Evolutionary conservation across 1,140 invertebrate species (phyloP), one percentile per base, ranked within the genome.

Genomic region (Orchesella cincta): DNA sequence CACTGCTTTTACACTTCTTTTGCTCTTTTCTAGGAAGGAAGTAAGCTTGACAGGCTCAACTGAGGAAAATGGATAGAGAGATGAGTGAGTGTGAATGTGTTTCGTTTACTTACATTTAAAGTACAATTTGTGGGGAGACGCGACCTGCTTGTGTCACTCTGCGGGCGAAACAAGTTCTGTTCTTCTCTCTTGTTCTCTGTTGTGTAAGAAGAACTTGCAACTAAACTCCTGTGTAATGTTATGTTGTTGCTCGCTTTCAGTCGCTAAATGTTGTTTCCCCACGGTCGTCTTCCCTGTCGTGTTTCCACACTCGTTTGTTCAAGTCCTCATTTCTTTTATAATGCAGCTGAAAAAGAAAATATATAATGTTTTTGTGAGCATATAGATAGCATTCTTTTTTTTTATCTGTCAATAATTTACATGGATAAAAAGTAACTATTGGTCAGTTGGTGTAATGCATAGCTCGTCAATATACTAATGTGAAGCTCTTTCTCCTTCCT

Each of bases 141-240:
- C 52, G 52, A 57, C 52, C 52, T 57, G 52, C 52, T 57, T 57
- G 52, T 57, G 52, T 57, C 52, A 57, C 23, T 57, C 52, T 57
- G 52, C 23, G 52, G 52, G 8, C 8, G 52, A 57, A 57, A 8
- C 8, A 57, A n/a, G 3, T 57, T 57, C 39, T 46, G 8, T 57
- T 57, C 23, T 26, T 57, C 52, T 57, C 52, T 57, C 23, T 3
- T 23, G 52, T 57, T 57, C 52, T 5, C 5, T 57, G 23, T 12
- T 26, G 5, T 57, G 52, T 57, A 46, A 18, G 39, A 46, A 18
- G 39, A 46, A 46, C 39, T 18, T 5, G 39, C 5, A 8, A 8
- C 18, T 46, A 18, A n/a, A n/a, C n/a, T n/a, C 18, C 39, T 18
- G 5, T 46, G 39, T 46, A 8, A 8, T 46, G 5, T 8, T 46